Conservation (phyloP, 2,888 invertebrate species). For the Sinopyrophorus schimmeli region DNA sequence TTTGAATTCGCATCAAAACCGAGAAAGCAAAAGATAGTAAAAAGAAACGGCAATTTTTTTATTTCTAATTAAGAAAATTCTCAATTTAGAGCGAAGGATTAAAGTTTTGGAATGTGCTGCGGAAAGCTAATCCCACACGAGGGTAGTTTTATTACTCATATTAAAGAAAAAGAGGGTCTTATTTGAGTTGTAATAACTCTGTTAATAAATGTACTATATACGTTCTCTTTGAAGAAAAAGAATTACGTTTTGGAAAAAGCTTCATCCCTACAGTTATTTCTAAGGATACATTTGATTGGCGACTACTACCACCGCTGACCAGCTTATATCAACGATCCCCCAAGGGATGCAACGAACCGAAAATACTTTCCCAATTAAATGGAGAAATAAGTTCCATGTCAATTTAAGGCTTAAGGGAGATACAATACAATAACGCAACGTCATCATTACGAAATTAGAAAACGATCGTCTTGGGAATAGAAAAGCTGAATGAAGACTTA, state of each 20-base stretch:
- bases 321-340: constrained; percentile 29
- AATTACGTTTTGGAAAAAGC: constrained; percentile 10
- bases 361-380: constrained; percentile 34
- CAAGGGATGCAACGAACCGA: constrained; percentile 24
- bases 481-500: too few species aligned
- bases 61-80: too few species aligned
- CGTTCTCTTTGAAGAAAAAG: too few species aligned
- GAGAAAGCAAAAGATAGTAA: too few species aligned
- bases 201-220: too few species aligned
- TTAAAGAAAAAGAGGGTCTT: too few species aligned
- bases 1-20: neutral
- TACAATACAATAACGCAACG: constrained; percentile 30
- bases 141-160: too few species aligned
- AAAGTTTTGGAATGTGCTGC: too few species aligned
- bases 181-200: too few species aligned
- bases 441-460: constrained; percentile 32
- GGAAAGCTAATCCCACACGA: too few species aligned
- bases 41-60: too few species aligned
- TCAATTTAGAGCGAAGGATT: too few species aligned
- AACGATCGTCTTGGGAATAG: constrained; percentile 15
- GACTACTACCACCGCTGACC: constrained; percentile 25
- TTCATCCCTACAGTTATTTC: constrained; percentile 24
- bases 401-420: constrained; percentile 31
- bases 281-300: constrained; percentile 31
- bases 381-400: constrained; percentile 33